Base-by-base conservation (phyloP, 2,797 vertebrate species). In the Lagorchestes hirsutus region DNA sequence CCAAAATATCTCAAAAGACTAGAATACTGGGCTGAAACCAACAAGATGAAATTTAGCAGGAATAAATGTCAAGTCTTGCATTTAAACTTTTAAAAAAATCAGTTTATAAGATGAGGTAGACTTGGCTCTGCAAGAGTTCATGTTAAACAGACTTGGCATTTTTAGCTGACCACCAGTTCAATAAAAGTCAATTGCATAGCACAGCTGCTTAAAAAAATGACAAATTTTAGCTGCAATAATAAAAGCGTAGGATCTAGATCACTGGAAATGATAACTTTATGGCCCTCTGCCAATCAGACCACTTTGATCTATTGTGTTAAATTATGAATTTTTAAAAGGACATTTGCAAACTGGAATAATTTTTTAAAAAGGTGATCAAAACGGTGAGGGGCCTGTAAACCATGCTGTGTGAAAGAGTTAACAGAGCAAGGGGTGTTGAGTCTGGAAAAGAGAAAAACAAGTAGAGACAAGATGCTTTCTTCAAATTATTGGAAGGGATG, bases 71-170 rank as follows among this genome's bases (percentile, higher is more conserved):
- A 87, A 87, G 22, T 87, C 40, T 27, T 50, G 13, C 74, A 87
- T 87, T 87, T 46, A 87, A 87, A 87, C 27, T 87, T 87, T 87
- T 50, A 46, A 46, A 87, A 87, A 46, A 87, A 87, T 87, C 40
- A 87, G 74, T 87, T 50, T 46, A 87, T 40, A 87, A 46, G 40
- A 87, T 87, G 74, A 87, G 74, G 40, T 87, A 87, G 74, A 87
- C 40, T 87, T 87, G 40, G 40, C 74, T 87, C 50, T 87, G 40
- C 40, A 87, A 87, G 40, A 87, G 74, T 87, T 87, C 40, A 28
- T 87, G 74, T 87, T 50, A 87, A 87, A 82, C 67, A 82, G 67
- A 82, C 67, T n/a, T 82, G 67, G n/a, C 67, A 82, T 82, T 82
- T 82, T 82, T 82, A 82, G 40, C 22, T 87, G 74, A 28, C 74